Evolutionary conservation across 1,140 invertebrate species (phyloP), one percentile per base, ranked within the genome.

Genomic region (Apis florea): DNA sequence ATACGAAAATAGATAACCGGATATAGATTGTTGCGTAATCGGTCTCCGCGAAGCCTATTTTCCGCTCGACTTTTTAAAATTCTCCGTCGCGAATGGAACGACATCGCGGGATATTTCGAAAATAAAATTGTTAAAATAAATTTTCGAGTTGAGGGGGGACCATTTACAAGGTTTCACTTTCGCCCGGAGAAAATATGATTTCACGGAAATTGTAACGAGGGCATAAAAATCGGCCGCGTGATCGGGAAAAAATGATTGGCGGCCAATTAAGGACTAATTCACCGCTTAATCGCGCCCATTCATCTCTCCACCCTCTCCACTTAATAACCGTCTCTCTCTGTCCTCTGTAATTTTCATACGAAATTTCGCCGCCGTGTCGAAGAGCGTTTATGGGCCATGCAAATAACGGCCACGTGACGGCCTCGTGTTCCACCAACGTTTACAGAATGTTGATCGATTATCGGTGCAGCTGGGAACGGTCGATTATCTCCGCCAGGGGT

Each of bases 371-470:
- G 59, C 9, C 51, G 51, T 40, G 17, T 73, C 61, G 78, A 56
- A 56, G 51, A 68, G 6, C 53, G 26, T 17, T 66, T 68, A 77
- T 6, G 66, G 47, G 1, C n/a, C 47, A 17, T 17, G 21, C 54
- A 69, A 77, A 80, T 75, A 67, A 76, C 56, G 51, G 49, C 31
- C 80, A 54, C 63, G 79, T 26, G 73, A 75, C 54, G 10, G 51
- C 47, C 53, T 53, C 53, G 54, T 81, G 66, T 63, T 21, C 31
- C n/a, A 24, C 47, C 13, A n/a, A 17, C 9, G 40, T 77, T 77
- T 54, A 58, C 67, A 70, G 76, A 83, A 73, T 79, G 69, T 73
- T 54, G 76, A 85, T 81, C 74, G 77, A 86, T 87, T 79, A 80
- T 66, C n/a, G 49, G 47, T 26, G 49, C 9, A 10, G 40, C 15